Base-by-base conservation (phyloP, 2,113 vertebrate genomes). In the Callionymus lyra region DNA sequence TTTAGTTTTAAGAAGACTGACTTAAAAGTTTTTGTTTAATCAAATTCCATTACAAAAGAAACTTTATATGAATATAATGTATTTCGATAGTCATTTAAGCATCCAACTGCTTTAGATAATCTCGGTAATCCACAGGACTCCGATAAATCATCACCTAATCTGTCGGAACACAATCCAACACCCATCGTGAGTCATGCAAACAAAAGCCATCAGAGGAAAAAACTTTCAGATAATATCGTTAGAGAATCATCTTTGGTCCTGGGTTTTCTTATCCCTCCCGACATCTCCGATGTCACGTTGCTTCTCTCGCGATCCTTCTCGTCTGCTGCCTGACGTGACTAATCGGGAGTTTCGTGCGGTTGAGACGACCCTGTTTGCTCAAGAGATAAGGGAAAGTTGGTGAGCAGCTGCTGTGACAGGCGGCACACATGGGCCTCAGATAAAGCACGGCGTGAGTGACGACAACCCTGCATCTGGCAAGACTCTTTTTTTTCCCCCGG, bases 391-490 rank as follows among this genome's bases (percentile, higher is more conserved):
- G 41, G 58, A 35, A 47, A 32, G 63, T 56, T 59, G 61, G 47
- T 44, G 46, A 70, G 65, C 55, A 52, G 65, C 67, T 65, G 59
- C 47, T 41, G 36, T 58, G 64, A 76, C 56, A 50, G 71, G 63
- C 68, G 55, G 61, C 43, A 46, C 15, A 32, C 64, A 59, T 34
- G 61, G 44, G 68, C 60, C 61, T 12, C 47, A 49, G 79, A 83
- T 82, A 76, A 74, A 63, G 47, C 64, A 54, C 60, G 34, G 68
- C 69, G 76, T 73, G 53, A 54, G 69, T 67, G 74, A 74, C 53
- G 76, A 83, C 70, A 67, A n/a, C 58, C 1, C 17, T 47, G 62
- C 72, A 65, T 84, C 76, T 81, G 77, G 66, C 37, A 53, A 47
- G 52, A 65, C 55, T 78, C 74, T 52, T 49, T 9, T 9, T 48